A percentile compares a stretch with the other conserved stretches of the same genome.
phyloP scores from a whole-genome alignment of 1,140 invertebrate species.

The Geopemphigus sp. region DNA sequence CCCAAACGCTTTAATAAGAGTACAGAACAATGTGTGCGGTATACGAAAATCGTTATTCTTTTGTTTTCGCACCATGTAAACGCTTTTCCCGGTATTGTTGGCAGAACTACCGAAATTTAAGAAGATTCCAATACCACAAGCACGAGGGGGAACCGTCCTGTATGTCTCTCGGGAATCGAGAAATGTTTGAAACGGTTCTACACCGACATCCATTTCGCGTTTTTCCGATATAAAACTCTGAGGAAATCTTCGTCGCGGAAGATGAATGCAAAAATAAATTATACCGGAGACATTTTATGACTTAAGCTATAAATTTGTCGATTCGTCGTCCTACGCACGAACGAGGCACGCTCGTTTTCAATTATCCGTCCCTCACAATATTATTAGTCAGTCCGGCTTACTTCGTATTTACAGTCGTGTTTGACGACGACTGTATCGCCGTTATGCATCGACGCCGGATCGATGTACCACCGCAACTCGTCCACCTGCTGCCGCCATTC shows the following conservation, averaged over 20 bases:
- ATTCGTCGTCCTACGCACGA: background rate
- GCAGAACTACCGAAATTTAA: constrained; percentile 6
- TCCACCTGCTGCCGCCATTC: constrained; percentile 41
- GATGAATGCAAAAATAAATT: constrained; percentile 8
- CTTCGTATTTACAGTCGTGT: constrained; percentile 6
- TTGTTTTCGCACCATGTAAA: constrained; percentile 4
- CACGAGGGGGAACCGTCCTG: too few species aligned
- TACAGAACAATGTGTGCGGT: background rate
- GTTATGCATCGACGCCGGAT: constrained; percentile 3
- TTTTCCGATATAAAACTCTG: background rate
- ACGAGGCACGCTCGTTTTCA: background rate
- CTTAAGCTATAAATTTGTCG: constrained; percentile 6
- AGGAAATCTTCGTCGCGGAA: background rate
- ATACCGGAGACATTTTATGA: constrained; percentile 14
- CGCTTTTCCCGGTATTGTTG: background rate
- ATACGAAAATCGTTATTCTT: constrained; percentile 6
- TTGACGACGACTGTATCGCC: constrained; percentile 14
- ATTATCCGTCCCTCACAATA: background rate
- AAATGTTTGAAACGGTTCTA: constrained; percentile 21
- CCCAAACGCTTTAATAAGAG: background rate
- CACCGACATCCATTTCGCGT: background rate
- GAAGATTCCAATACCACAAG: background rate
- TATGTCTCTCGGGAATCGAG: constrained; percentile 8
- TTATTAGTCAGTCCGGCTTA: background rate
- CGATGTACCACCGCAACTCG: constrained; percentile 30